Percentiles rank a stretch among this genome's conserved stretches.
phyloP scores from a whole-genome alignment of 2,113 vertebrate species.

The Sciurus niger region DNA sequence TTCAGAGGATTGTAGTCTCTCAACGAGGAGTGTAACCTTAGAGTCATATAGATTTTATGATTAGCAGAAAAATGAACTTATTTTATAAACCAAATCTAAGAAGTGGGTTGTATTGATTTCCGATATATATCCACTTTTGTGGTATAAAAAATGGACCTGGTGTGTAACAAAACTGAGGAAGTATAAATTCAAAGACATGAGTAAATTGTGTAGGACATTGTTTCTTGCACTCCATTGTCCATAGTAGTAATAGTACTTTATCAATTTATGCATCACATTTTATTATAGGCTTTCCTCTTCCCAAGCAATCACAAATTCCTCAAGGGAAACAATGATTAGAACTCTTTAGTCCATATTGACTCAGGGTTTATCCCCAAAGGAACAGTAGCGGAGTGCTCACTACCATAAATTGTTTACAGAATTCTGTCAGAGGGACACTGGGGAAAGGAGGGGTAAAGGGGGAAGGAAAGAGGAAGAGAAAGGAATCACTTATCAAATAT shows the following conservation, averaged over 20 bases:
- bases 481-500: constrained; percentile 1
- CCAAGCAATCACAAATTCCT: neutral
- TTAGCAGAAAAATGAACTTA: constrained; percentile 27
- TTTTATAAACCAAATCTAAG: constrained; percentile 14
- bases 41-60: constrained; percentile 16
- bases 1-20: neutral
- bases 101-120: neutral
- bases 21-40: neutral
- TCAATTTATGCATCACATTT: neutral
- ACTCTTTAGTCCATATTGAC: neutral
- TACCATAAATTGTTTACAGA: neutral
- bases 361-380: neutral
- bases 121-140: neutral
- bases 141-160: neutral
- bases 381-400: neutral
- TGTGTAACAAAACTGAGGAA: neutral
- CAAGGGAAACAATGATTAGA: neutral
- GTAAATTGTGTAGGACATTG: neutral
- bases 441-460: neutral
- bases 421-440: neutral
- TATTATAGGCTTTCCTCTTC: neutral
- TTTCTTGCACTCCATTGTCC: neutral
- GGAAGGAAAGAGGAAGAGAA: neutral
- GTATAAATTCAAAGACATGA: neutral
- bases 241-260: constrained; percentile 24